Evolutionary conservation across 1,140 invertebrate genomes (phyloP).

Genomic region (Drosophila tani): DNA sequence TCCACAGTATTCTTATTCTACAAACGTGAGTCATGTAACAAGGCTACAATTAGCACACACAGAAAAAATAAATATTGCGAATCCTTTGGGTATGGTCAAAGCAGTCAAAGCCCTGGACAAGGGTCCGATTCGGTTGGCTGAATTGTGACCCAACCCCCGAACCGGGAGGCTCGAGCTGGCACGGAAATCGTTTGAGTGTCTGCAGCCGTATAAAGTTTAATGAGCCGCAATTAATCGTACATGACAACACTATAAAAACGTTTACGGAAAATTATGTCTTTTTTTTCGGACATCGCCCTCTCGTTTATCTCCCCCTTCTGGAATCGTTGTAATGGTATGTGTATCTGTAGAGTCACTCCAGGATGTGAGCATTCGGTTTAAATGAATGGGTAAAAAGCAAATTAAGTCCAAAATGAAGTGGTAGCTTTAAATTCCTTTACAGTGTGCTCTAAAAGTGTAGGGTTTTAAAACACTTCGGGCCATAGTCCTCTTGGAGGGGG

Average conservation of each 20-base stretch:
- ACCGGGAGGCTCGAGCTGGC: conserved; percentile 11
- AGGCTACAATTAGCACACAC: conserved; percentile 43
- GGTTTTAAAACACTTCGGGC: not conserved
- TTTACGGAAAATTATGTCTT: conserved; percentile 75
- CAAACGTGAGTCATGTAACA: conserved; percentile 20
- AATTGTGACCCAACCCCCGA: conserved; percentile 17
- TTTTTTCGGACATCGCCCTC: conserved; percentile 21
- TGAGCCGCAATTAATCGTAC: conserved; percentile 81
- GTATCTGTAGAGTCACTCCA: conserved; percentile 35
- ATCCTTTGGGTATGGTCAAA: conserved; percentile 36
- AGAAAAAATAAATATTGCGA: conserved; percentile 33
- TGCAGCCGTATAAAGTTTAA: conserved; percentile 76
- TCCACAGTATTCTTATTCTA: not conserved
- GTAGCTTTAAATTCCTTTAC: conserved; percentile 17
- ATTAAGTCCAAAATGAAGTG: conserved; percentile 5
- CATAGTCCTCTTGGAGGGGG: not conserved
- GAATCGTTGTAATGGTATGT: conserved; percentile 52
- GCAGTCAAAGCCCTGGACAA: conserved; percentile 35
- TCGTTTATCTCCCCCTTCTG: not conserved
- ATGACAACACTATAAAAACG: conserved; percentile 83
- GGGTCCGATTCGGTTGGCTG: conserved; percentile 53
- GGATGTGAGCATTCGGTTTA: conserved; percentile 17
- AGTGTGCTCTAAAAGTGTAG: too few species aligned
- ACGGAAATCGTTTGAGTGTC: conserved; percentile 66
- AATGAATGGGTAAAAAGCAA: not conserved